Evolutionary conservation across 35 echinoderm and acorn worm species (phyloP).

Genomic region (Amphiura filiformis): DNA sequence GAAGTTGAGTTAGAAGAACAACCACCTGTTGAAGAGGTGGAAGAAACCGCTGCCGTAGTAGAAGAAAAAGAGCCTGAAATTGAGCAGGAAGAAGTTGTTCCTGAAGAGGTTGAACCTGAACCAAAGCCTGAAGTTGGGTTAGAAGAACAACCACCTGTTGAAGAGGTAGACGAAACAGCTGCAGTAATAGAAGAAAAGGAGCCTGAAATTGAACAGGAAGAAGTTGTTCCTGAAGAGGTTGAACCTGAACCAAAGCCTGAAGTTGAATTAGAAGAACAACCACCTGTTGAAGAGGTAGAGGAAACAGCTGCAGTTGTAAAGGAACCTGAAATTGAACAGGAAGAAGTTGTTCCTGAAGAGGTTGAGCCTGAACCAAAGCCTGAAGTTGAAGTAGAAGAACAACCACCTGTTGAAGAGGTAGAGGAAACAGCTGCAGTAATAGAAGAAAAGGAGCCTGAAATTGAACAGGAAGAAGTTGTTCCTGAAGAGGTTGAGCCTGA

Average conservation of each 20-base stretch:
- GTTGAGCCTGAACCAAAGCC: background rate
- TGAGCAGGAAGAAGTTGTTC: conserved; percentile 4
- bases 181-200: conserved; percentile 27
- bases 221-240: background rate
- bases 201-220: background rate
- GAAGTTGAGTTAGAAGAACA: conserved; percentile 10
- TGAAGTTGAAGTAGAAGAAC: conserved; percentile 1
- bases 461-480: conserved; percentile 21
- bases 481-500: conserved; percentile 16
- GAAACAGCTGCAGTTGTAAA: background rate
- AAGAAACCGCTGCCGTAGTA: background rate
- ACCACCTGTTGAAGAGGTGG: conserved; percentile 9
- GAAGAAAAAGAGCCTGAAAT: conserved; percentile 11
- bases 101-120: conserved; percentile 11
- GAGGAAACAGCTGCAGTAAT: background rate
- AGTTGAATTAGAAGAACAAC: background rate
- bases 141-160: background rate
- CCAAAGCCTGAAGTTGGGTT: background rate
- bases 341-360: conserved; percentile 40
- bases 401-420: conserved; percentile 3
- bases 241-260: background rate
- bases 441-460: conserved; percentile 4
- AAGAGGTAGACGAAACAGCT: conserved; percentile 26
- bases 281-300: conserved; percentile 1
- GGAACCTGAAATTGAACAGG: conserved; percentile 26